These are phyloP conservation scores for Machimus atricapillus DNA, from an alignment of 2,888 invertebrate species.

Conservation along the genomic window DNA sequence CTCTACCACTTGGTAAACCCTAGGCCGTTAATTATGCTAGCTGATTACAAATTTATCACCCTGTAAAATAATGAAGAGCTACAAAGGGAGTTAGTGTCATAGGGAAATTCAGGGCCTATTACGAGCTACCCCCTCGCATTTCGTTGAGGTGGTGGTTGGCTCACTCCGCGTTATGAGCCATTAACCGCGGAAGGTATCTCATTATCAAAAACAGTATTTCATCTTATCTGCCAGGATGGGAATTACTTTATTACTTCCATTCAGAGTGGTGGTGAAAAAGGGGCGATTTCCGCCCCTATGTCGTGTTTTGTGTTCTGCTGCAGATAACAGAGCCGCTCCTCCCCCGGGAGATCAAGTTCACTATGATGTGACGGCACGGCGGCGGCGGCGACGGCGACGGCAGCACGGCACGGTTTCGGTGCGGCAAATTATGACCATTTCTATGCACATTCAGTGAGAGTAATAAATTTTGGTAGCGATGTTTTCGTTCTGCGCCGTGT, in stretches of 20 bases:
- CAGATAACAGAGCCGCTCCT: neutral
- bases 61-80: neutral
- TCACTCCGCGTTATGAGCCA: conserved; percentile 1
- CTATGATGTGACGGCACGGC: conserved; percentile 1
- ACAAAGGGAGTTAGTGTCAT: neutral
- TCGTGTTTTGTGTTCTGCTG: neutral
- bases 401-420: neutral
- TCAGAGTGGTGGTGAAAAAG: neutral
- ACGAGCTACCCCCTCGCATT: neutral
- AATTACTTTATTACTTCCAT: conserved; percentile 39
- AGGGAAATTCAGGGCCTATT: neutral
- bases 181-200: conserved; percentile 27
- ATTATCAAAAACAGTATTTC: conserved; percentile 37
- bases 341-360: neutral
- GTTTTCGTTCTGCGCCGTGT: neutral
- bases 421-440: conserved; percentile 34
- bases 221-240: conserved; percentile 36
- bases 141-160: neutral
- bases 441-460: conserved; percentile 26
- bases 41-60: neutral
- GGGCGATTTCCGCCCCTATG: neutral
- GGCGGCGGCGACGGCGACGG: neutral
- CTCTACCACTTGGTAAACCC: neutral
- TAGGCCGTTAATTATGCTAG: neutral
- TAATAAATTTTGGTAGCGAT: conserved; percentile 18